Conservation (phyloP, 2,797 vertebrate genomes). For the Scleropages formosus region DNA sequence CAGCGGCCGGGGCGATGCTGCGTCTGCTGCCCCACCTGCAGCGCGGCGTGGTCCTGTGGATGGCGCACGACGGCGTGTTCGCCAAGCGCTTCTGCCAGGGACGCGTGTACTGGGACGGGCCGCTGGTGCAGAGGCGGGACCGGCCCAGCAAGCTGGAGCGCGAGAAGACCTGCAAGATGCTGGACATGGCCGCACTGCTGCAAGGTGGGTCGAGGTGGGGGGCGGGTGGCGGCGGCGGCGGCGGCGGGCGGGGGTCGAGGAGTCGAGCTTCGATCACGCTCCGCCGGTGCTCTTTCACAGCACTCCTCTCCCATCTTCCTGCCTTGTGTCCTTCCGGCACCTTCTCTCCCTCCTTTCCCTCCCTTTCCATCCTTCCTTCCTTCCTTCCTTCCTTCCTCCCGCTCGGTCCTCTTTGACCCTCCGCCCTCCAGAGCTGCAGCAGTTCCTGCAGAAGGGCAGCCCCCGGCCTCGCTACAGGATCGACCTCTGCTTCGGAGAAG, state of each 20-base stretch:
- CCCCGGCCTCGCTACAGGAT: slow-evolving; percentile 71
- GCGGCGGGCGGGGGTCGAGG: too few relatives aligned
- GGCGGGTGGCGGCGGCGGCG: too few relatives aligned
- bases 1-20: slow-evolving; percentile 59
- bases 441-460: slow-evolving; percentile 58
- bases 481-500: slow-evolving; percentile 84
- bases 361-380: neutral
- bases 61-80: slow-evolving; percentile 84
- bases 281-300: neutral
- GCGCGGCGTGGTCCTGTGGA: slow-evolving; percentile 80
- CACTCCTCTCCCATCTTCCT: neutral
- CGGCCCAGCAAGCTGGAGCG: slow-evolving; percentile 86
- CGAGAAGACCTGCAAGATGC: slow-evolving; percentile 81
- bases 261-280: neutral
- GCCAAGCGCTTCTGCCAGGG: slow-evolving; percentile 88
- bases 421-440: slow-evolving; percentile 65
- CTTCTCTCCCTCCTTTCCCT: neutral
- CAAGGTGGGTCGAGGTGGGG: slow-evolving; percentile 55
- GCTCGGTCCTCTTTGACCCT: slow-evolving; percentile 4
- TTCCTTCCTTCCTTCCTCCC: slow-evolving; percentile 44
- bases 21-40: slow-evolving; percentile 78
- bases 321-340: neutral
- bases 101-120: slow-evolving; percentile 83
- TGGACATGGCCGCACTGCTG: slow-evolving; percentile 72
- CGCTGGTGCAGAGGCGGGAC: slow-evolving; percentile 67